Evolutionary conservation across 2,113 vertebrate genomes (phyloP), one percentile per base, ranked within the genome.

Genomic region (Phrynosoma blainvillii): DNA sequence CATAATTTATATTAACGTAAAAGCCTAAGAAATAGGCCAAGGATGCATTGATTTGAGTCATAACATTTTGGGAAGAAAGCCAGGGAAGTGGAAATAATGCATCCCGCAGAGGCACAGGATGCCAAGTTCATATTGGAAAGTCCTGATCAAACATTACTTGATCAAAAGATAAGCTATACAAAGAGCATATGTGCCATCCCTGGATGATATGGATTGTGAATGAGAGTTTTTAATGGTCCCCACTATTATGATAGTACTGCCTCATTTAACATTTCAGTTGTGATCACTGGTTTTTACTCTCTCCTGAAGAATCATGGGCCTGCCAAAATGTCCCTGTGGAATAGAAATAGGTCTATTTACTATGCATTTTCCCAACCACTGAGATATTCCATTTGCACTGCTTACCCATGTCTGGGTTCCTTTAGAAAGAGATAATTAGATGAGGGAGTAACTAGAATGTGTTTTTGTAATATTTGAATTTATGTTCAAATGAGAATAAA

Each of bases 81-180:
- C 14, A n/a, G n/a, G 56, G 66, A 84, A 23, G 12, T n/a, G 91
- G 25, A 68, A 66, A 65, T 78, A 85, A 85, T 85, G 59, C 42
- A 85, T 77, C 27, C 47, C 82, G n/a, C 66, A 90, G 30, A 59
- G 47, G 12, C 16, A 0, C 27, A 52, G 79, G 21, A 42, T 83
- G 8, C 40, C 3, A 47, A 20, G 13, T 62, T 20, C 89, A 80
- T 81, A 62, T 2, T 5, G 14, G 52, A 79, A 85, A 70, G 0
- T 1, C 23, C 54, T 75, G 86, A 82, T 47, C 79, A 76, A 66
- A n/a, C 30, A 47, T 13, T 68, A n/a, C 32, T 65, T 11, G 27
- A 68, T 86, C 13, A 92, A 82, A 3, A 84, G 40, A 8, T 47
- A 10, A 11, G 13, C 56, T 73, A 93, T 23, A 42, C 75, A 54